Percentiles rank a stretch among this genome's conserved stretches.
Evolutionary conservation across 2,113 vertebrate genomes (phyloP).

Genomic region (Anser cygnoides): DNA sequence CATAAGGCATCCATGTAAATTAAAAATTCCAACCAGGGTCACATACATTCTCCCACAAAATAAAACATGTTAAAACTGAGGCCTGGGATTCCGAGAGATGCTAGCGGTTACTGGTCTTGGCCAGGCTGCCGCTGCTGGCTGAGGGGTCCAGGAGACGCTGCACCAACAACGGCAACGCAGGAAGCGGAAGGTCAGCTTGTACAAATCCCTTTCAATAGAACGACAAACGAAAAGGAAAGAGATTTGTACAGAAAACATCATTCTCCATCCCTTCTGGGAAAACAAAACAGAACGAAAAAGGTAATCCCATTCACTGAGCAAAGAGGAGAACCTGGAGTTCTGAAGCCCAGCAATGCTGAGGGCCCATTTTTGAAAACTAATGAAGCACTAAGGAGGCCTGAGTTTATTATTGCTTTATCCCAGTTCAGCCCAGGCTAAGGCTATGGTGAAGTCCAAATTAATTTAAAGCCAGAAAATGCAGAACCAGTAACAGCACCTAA

Average conservation of each 20-base stretch:
- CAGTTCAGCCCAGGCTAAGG: conserved; percentile 63
- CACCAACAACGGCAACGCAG: neutral
- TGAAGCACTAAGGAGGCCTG: conserved; percentile 27
- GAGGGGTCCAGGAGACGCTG: neutral
- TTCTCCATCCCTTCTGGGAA: conserved; percentile 27
- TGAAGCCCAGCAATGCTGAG: neutral
- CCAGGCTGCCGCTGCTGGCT: neutral
- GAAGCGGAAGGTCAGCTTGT: conserved; percentile 43
- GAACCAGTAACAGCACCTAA: conserved; percentile 62
- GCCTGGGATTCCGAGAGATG: conserved; percentile 5
- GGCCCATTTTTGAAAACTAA: neutral
- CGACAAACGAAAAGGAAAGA: neutral
- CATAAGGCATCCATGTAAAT: conserved; percentile 72
- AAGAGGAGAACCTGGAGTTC: conserved; percentile 10
- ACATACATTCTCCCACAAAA: conserved; percentile 58
- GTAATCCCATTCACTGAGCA: conserved; percentile 25
- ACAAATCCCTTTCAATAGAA: conserved; percentile 16
- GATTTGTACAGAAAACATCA: neutral
- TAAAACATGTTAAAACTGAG: conserved; percentile 24
- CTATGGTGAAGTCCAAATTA: conserved; percentile 44
- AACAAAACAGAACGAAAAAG: conserved; percentile 10
- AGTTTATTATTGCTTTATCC: conserved; percentile 71
- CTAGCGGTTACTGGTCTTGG: conserved; percentile 11
- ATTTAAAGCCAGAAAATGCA: conserved; percentile 60
- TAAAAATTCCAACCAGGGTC: conserved; percentile 58